Base-by-base conservation (phyloP, 2,888 invertebrate species). In the Pandemis heparana region DNA sequence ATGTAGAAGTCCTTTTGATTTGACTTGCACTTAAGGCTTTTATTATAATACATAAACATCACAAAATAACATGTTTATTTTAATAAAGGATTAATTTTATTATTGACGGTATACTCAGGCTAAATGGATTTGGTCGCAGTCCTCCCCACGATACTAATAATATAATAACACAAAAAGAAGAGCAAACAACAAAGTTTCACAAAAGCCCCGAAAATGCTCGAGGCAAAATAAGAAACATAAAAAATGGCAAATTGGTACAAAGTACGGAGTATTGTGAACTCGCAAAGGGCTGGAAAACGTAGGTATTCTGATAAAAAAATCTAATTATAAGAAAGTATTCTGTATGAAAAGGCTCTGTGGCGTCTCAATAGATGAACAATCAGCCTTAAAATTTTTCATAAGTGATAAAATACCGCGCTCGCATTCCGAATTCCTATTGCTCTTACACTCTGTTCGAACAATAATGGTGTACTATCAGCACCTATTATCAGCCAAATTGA, bases 381-480 rank as follows among this genome's bases (percentile, higher is more conserved):
- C 70, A 70, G 41, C 64, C 70, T 65, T 74, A 8, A 70, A 74
- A 70, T 61, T 74, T 74, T 74, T 70, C 69, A 74, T 74, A 74
- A 74, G 74, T 74, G 74, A 74, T 74, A 74, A 70, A 74, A 70
- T 74, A 61, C 74, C 70, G 32, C 65, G 51, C 65, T 51, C 65
- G 70, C 74, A 74, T 74, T 74, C 74, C 74, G 53, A 70, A 65
- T 65, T 61, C 70, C 60, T 43, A 53, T 53, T 23, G 60, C 70
- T 65, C 41, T 32, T 18, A 16, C 65, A 70, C 32, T 10, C 14
- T 60, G 38, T 12, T 61, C 65, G 43, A 9, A 5, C 3, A 7
- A 61, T 61, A 18, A 60, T 51, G 43, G 65, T 69, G 74, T 39
- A 38, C 39, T 3, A 59, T 65, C n/a, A n/a, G n/a, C n/a, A n/a